Percentiles rank a stretch among this genome's conserved stretches.
phyloP scores from a whole-genome alignment of 2,113 vertebrate genomes.

The Erinaceus europaeus region DNA sequence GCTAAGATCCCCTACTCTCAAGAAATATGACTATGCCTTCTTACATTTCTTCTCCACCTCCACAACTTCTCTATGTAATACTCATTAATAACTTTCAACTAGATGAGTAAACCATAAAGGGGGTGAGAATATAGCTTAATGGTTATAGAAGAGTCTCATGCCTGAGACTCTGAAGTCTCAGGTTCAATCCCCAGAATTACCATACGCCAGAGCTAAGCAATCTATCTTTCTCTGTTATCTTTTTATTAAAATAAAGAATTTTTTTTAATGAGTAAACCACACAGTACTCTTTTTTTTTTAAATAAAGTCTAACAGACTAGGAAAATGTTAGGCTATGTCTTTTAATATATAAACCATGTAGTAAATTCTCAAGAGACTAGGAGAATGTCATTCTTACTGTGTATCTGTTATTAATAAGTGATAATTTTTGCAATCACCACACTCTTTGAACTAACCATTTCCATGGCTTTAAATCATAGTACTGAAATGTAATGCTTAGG shows the following conservation, averaged over 20 bases:
- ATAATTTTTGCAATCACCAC: slow-evolving; percentile 5
- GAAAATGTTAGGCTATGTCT: no score
- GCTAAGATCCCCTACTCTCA: neutral
- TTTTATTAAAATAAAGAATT: no score
- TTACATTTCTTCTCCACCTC: neutral
- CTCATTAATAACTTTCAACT: neutral
- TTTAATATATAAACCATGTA: no score
- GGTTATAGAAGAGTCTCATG: neutral
- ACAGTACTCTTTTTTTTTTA: no score
- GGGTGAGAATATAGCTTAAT: no score
- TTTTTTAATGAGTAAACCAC: no score
- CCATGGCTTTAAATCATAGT: slow-evolving; percentile 8
- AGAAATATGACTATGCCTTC: neutral
- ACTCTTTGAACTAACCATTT: neutral
- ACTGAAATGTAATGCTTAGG: neutral
- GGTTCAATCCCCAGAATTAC: no score
- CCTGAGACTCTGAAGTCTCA: neutral
- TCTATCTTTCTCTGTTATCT: no score
- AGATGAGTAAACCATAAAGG: neutral
- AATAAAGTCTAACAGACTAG: no score
- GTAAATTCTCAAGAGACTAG: neutral
- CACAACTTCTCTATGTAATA: neutral
- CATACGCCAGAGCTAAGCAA: no score
- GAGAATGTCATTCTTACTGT: neutral
- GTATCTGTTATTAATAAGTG: neutral